A percentile compares a stretch with the other conserved stretches of the same genome.
Conservation (phyloP, 2,888 invertebrate genomes). For the Latrodectus elegans region DNA sequence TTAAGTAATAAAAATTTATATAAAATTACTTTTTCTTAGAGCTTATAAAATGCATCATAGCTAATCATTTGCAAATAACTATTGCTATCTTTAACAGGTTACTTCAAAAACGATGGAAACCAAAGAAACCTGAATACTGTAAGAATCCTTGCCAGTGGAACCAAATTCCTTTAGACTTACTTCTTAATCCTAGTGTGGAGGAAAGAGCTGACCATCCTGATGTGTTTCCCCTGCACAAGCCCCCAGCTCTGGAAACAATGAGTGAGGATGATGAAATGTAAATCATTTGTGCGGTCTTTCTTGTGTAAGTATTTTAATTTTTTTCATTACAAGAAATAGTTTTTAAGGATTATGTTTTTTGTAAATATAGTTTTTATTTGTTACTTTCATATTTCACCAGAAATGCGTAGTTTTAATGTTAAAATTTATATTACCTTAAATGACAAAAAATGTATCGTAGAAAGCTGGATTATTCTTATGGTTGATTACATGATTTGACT, state of each 20-base stretch:
- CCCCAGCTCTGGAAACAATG: not conserved
- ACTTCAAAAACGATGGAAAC: constrained; percentile 14
- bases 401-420: no score
- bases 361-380: no score
- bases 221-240: constrained; percentile 36
- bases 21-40: not conserved
- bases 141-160: constrained; percentile 38
- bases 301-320: not conserved
- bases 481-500: no score
- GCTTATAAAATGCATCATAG: not conserved
- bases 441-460: no score
- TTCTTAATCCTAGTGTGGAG: constrained; percentile 8
- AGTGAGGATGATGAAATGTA: not conserved
- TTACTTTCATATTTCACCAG: no score
- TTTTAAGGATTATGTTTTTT: no score
- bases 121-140: constrained; percentile 31
- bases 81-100: constrained; percentile 16
- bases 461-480: no score
- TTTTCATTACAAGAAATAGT: not conserved
- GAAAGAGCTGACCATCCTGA: constrained; percentile 1
- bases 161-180: not conserved
- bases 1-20: not conserved
- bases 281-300: not conserved
- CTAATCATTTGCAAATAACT: not conserved
- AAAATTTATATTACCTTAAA: no score